phyloP scores from a whole-genome alignment of 2,888 invertebrate genomes.

The Allolobophora icterica region DNA sequence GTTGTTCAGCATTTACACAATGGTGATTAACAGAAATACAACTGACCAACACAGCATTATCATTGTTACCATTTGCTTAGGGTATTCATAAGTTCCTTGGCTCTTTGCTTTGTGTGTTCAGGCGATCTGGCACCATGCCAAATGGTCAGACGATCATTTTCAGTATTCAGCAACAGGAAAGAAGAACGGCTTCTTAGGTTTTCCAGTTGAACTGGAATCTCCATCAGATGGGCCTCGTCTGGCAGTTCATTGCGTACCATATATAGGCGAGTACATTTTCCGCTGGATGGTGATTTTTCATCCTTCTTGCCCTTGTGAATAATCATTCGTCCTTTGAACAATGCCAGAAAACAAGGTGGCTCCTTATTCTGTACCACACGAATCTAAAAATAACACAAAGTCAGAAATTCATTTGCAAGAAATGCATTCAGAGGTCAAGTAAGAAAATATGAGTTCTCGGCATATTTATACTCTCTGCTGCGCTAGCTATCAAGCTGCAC shows the following conservation, averaged over 20 bases:
- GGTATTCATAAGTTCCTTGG: slow-evolving; percentile 54
- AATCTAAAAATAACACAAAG: slow-evolving; percentile 54
- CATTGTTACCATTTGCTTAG: slow-evolving; percentile 51
- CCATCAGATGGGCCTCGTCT: slow-evolving; percentile 79
- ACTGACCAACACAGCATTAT: background rate
- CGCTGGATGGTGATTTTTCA: slow-evolving; percentile 49
- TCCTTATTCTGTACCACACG: slow-evolving; percentile 84
- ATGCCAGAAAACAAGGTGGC: slow-evolving; percentile 83
- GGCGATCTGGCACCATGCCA: slow-evolving; percentile 85
- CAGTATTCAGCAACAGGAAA: slow-evolving; percentile 76
- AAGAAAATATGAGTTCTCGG: too few relatives aligned
- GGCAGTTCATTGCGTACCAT: slow-evolving; percentile 78
- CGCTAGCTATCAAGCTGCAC: too few relatives aligned
- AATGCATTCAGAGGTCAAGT: too few relatives aligned
- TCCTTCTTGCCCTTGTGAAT: slow-evolving; percentile 78
- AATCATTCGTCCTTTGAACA: slow-evolving; percentile 81
- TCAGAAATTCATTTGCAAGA: background rate
- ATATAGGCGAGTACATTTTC: slow-evolving; percentile 69
- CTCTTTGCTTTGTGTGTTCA: slow-evolving; percentile 72
- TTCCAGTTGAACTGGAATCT: slow-evolving; percentile 74
- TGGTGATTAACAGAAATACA: background rate
- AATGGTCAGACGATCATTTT: slow-evolving; percentile 73
- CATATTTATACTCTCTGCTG: too few relatives aligned
- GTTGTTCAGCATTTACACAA: too few relatives aligned
- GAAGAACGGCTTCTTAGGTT: slow-evolving; percentile 84